A percentile compares a stretch with the other conserved stretches of the same genome.
These are phyloP conservation scores for Hypomecis punctinalis DNA, from an alignment of 2,888 invertebrate species.

Conservation along the genomic window DNA sequence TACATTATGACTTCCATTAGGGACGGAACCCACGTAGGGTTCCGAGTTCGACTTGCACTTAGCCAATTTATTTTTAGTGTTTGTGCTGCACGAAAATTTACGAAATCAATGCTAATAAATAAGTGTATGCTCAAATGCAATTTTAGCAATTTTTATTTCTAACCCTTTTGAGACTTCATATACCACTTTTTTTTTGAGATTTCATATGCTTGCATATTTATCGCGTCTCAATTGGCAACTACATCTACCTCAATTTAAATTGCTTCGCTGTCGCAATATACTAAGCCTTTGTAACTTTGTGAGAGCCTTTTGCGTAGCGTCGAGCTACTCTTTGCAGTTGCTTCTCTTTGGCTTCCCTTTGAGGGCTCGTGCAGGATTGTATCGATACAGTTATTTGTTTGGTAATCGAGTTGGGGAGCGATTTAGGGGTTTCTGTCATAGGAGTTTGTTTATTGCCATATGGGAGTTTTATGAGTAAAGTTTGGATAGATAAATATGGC, in stretches of 20 bases:
- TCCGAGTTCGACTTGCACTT: too few relatives aligned
- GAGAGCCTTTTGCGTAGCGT: slow-evolving; percentile 55
- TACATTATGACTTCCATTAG: too few relatives aligned
- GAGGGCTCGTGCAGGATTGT: slow-evolving; percentile 67
- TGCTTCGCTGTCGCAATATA: slow-evolving; percentile 47
- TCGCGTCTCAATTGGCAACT: slow-evolving; percentile 6
- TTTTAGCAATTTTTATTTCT: not conserved
- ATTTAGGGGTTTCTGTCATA: slow-evolving; percentile 53
- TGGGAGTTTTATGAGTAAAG: slow-evolving; percentile 21
- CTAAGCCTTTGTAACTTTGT: slow-evolving; percentile 64
- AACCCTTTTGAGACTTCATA: not conserved
- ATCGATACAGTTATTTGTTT: slow-evolving; percentile 78
- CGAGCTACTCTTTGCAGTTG: slow-evolving; percentile 75
- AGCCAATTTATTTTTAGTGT: too few relatives aligned
- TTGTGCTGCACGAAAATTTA: too few relatives aligned
- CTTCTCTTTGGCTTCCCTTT: slow-evolving; percentile 33
- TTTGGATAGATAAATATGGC: slow-evolving; percentile 1
- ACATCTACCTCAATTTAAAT: slow-evolving; percentile 44
- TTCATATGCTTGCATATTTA: not conserved
- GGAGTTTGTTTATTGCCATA: slow-evolving; percentile 19
- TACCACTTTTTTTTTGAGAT: not conserved
- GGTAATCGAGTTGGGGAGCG: slow-evolving; percentile 67
- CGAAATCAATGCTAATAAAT: too few relatives aligned
- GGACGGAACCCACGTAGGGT: too few relatives aligned
- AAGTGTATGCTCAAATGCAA: too few relatives aligned